Conservation (phyloP, 2,888 invertebrate genomes). For the Netelia melanura region DNA sequence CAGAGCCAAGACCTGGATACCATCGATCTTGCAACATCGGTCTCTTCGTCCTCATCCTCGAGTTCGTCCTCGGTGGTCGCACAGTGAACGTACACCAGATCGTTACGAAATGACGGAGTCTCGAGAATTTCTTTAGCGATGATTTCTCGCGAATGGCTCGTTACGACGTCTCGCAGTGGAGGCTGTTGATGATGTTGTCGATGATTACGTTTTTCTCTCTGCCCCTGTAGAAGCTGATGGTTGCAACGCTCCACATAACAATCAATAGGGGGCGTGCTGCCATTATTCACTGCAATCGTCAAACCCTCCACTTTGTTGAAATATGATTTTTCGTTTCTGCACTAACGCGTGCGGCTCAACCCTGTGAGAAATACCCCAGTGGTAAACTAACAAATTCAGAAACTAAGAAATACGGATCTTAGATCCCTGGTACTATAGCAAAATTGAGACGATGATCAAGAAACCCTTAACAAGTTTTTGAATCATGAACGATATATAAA, state of each 20-base stretch:
- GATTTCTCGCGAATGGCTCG: slow-evolving; percentile 60
- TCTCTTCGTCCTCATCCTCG: slow-evolving; percentile 70
- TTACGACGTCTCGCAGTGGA: slow-evolving; percentile 54
- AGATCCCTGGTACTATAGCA: no score
- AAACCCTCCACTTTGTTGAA: slow-evolving; percentile 77
- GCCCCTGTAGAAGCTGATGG: slow-evolving; percentile 36
- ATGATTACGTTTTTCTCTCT: slow-evolving; percentile 5
- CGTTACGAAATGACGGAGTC: slow-evolving; percentile 70
- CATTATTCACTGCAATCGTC: slow-evolving; percentile 77
- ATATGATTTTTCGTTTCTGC: slow-evolving; percentile 5
- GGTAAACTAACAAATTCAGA: no score
- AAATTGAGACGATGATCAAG: no score
- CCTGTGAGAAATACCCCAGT: background rate
- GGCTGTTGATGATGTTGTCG: slow-evolving; percentile 64
- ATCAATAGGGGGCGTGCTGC: slow-evolving; percentile 76
- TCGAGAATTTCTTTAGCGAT: slow-evolving; percentile 73
- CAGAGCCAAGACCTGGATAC: slow-evolving; percentile 85
- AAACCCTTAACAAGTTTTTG: no score
- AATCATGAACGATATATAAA: no score
- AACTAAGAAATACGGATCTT: no score
- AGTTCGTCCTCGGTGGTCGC: slow-evolving; percentile 76
- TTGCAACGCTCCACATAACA: slow-evolving; percentile 75
- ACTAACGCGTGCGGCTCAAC: background rate
- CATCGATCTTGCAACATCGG: slow-evolving; percentile 70
- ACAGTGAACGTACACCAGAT: slow-evolving; percentile 77